Conservation (phyloP, 2,797 vertebrate species). For the Leuciscus waleckii region DNA sequence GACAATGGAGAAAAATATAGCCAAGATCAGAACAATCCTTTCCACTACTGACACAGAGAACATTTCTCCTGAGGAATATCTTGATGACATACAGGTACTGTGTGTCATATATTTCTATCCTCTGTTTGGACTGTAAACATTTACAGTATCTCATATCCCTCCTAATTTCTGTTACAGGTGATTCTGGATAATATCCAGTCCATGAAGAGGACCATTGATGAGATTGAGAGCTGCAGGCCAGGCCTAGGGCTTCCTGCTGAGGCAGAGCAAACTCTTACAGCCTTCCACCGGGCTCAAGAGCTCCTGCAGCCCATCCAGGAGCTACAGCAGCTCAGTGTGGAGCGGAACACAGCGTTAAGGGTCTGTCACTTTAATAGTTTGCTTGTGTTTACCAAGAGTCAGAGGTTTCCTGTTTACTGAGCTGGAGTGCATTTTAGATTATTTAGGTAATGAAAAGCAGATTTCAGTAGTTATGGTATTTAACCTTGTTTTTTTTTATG, state of each 20-base stretch:
- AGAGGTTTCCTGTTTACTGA: not conserved
- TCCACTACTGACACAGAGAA: slow-evolving; percentile 82
- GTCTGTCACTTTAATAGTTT: slow-evolving; percentile 65
- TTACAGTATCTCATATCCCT: not conserved
- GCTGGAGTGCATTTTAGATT: not conserved
- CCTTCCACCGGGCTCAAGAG: slow-evolving; percentile 80
- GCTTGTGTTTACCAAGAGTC: not conserved
- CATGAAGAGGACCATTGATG: slow-evolving; percentile 83
- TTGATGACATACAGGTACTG: slow-evolving; percentile 85
- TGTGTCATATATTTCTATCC: too few relatives aligned
- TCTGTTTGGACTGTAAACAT: not conserved
- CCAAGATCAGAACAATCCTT: slow-evolving; percentile 86
- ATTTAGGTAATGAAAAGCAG: not conserved
- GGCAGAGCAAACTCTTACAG: slow-evolving; percentile 76
- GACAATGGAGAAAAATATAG: slow-evolving; percentile 84
- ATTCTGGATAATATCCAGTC: slow-evolving; percentile 85
- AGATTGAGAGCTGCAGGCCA: slow-evolving; percentile 80
- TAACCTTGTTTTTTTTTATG: not conserved
- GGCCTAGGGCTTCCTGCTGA: slow-evolving; percentile 76
- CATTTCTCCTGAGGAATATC: slow-evolving; percentile 82
- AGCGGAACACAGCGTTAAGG: slow-evolving; percentile 82
- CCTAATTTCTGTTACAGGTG: slow-evolving; percentile 74
- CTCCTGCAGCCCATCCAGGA: slow-evolving; percentile 81
- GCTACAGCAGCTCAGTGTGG: slow-evolving; percentile 81
- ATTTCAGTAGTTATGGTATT: not conserved